Conservation (phyloP, 1,140 invertebrate species). For the Chlorops oryzae region DNA sequence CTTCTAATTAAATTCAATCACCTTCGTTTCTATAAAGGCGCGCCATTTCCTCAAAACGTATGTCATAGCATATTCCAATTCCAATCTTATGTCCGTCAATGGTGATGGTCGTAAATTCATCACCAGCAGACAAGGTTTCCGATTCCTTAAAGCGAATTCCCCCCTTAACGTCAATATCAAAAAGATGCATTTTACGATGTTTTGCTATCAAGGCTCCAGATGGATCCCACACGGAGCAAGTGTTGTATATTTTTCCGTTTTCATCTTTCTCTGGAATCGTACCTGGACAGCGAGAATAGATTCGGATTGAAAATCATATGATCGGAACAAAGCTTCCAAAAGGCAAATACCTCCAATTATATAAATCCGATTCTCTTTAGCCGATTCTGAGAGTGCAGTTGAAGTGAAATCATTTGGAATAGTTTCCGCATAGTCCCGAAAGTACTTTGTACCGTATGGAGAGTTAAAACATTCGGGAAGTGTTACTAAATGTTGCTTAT, state of each 20-base stretch:
- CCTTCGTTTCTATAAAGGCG: constrained; percentile 71
- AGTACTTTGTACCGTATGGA: constrained; percentile 75
- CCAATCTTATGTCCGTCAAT: constrained; percentile 74
- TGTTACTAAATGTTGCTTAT: constrained; percentile 70
- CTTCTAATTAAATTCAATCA: constrained; percentile 39
- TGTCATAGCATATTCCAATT: constrained; percentile 90
- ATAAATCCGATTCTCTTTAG: constrained; percentile 72
- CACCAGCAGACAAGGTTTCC: constrained; percentile 70
- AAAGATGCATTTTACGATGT: constrained; percentile 84
- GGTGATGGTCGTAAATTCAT: constrained; percentile 68
- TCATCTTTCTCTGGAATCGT: constrained; percentile 74
- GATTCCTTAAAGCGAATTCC: constrained; percentile 93
- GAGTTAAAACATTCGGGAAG: constrained; percentile 93
- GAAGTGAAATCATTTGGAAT: constrained; percentile 74
- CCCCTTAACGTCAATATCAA: constrained; percentile 90
- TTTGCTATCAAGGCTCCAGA: constrained; percentile 68
- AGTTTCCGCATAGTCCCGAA: constrained; percentile 71
- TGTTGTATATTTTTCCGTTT: constrained; percentile 73
- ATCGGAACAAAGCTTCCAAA: no score
- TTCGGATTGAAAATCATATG: no score
- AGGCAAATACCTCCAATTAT: constrained; percentile 89
- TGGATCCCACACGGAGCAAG: constrained; percentile 81
- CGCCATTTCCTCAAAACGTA: constrained; percentile 86
- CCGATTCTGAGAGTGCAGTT: constrained; percentile 62
- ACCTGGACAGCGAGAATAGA: no score